These are phyloP conservation scores for Chlorodrepanis virens DNA, from an alignment of 2,113 vertebrate genomes.

Conservation along the genomic window DNA sequence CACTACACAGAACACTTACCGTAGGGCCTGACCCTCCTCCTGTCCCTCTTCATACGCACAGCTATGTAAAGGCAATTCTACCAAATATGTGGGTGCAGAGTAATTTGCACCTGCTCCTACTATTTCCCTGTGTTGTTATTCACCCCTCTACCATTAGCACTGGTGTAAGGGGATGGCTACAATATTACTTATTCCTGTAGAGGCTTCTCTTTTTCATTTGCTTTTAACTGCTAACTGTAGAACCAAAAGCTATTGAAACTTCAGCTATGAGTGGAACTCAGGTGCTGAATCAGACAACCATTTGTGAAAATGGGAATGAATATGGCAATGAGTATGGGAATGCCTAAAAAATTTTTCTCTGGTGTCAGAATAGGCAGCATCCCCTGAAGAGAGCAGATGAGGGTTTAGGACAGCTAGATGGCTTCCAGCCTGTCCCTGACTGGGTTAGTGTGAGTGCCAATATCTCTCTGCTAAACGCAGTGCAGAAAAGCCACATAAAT, in stretches of 20 bases:
- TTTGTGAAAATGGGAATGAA: neutral
- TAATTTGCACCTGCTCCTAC: neutral
- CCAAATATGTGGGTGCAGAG: neutral
- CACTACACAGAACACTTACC: neutral
- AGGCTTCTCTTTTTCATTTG: neutral
- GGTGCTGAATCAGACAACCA: neutral
- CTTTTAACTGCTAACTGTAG: neutral
- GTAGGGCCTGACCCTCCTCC: neutral
- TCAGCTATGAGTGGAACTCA: neutral
- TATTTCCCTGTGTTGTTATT: neutral
- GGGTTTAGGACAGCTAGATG: neutral
- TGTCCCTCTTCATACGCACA: neutral
- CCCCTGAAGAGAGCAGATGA: neutral
- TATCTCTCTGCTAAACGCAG: neutral
- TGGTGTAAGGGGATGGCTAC: neutral
- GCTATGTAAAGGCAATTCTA: neutral
- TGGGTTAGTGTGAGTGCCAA: accelerated
- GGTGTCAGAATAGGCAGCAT: neutral
- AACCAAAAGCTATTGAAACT: neutral
- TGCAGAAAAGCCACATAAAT: neutral
- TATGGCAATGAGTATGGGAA: neutral
- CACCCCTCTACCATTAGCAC: neutral
- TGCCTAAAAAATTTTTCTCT: neutral
- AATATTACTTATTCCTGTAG: neutral
- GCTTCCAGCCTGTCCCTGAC: neutral